A percentile compares a stretch with the other conserved stretches of the same genome.
Conservation (phyloP, 2,888 invertebrate genomes). For the Vannuccia rotundouncinata region DNA sequence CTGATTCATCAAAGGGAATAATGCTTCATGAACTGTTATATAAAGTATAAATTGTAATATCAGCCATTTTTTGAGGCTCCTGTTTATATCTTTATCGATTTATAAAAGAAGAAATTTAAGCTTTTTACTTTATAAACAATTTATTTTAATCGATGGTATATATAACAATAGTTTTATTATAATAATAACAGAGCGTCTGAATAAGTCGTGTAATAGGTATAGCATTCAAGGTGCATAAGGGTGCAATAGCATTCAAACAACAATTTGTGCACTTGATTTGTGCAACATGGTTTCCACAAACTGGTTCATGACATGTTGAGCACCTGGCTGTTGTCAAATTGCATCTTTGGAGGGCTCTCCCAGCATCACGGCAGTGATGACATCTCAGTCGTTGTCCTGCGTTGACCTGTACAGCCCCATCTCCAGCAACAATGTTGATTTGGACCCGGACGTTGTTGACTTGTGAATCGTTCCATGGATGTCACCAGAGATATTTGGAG, state of each 20-base stretch:
- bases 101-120: no score
- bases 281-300: neutral
- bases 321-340: neutral
- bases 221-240: no score
- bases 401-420: no score
- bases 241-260: neutral
- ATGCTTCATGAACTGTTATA: neutral
- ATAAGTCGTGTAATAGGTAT: no score
- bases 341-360: neutral
- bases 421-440: no score
- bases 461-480: neutral
- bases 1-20: neutral
- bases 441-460: neutral
- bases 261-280: neutral
- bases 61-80: no score
- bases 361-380: neutral
- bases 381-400: neutral
- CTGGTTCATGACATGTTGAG: neutral
- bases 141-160: no score
- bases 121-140: no score
- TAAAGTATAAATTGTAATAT: neutral
- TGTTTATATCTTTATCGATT: no score
- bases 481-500: neutral
- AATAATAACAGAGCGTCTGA: neutral
- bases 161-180: no score